phyloP scores from a whole-genome alignment of 2,888 invertebrate species.

The Acronicta psi region DNA sequence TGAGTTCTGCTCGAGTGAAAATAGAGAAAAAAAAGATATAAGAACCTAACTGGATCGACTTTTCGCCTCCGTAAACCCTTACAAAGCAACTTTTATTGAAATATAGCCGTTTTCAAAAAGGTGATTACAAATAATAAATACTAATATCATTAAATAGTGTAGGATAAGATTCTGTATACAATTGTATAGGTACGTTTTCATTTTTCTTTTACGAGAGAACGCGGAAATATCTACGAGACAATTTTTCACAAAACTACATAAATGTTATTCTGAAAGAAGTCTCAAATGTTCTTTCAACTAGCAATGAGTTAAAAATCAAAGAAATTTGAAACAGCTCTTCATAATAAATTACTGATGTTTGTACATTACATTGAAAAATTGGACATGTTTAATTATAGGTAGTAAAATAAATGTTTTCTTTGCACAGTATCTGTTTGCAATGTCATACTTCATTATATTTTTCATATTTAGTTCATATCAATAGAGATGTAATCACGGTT shows the following conservation, averaged over 20 bases:
- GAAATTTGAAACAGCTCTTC: neutral
- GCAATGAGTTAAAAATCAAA: neutral
- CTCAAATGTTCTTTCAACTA: no score
- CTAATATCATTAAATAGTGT: no score
- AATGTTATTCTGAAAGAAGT: no score
- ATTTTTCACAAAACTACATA: no score
- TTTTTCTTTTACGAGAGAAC: constrained; percentile 15
- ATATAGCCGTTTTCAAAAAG: no score
- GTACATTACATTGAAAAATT: constrained; percentile 6
- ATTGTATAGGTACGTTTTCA: neutral
- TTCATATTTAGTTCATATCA: neutral
- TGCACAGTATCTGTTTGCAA: neutral
- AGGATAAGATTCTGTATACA: neutral
- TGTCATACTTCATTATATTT: neutral
- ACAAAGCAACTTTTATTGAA: no score
- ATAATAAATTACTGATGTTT: constrained; percentile 7
- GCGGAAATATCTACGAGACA: no score
- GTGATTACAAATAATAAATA: no score
- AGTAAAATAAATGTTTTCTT: neutral
- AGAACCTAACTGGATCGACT: no score
- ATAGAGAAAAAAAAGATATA: no score
- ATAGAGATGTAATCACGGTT: neutral
- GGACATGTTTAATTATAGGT: neutral
- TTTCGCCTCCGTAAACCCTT: no score
- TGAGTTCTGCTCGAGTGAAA: no score